Base-by-base conservation (phyloP, 2,888 invertebrate species). In the Cryptocephalus primarius region DNA sequence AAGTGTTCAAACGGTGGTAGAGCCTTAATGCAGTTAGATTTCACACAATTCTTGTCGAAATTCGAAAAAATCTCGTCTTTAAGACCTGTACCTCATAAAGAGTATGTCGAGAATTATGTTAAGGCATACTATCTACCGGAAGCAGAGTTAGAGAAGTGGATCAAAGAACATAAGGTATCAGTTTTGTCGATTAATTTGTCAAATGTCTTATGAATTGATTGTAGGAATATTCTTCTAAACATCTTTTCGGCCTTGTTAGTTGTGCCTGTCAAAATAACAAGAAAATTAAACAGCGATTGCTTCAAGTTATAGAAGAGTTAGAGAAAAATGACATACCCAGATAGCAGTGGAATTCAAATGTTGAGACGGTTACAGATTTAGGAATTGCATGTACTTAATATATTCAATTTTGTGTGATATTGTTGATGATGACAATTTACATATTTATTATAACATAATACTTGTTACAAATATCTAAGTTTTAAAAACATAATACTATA, bases 21-120 rank as follows among this genome's bases (percentile, higher is more conserved):
- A 36, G 97, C 94, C 0, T 71, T 99, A 9, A 99, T 99, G 97
- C 96, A 96, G 65, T 73, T 99, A 14, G 99, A 99, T 74, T 96
- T 93, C 63, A 89, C 93, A 8, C 96, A 97, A 66, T 82, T 96
- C 51, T 79, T 93, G 55, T 83, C 89, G 14, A 93, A 95, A 65
- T 75, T 92, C 44, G 94, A 96, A 68, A 83, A 86, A 61, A 81
- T 95, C 45, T 86, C 92, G 0, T 80, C 81, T 1, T 65, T 92
- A 8, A 83, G 84, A 62, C 93, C 93, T 2, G 75, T 92, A 11
- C 92, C 95, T 0, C 87, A 88, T 61, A 82, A 85, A 53, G 86
- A 88, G 46, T 91, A 88, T 61, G 95, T 97, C 0, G 96, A 97
- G 70, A 79, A 80, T 45, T 99, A 94, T 64, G 88, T 99, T 1